Evolutionary conservation across 2,113 vertebrate species (phyloP), one percentile per base, ranked within the genome.

Genomic region (Clarias batrachus): DNA sequence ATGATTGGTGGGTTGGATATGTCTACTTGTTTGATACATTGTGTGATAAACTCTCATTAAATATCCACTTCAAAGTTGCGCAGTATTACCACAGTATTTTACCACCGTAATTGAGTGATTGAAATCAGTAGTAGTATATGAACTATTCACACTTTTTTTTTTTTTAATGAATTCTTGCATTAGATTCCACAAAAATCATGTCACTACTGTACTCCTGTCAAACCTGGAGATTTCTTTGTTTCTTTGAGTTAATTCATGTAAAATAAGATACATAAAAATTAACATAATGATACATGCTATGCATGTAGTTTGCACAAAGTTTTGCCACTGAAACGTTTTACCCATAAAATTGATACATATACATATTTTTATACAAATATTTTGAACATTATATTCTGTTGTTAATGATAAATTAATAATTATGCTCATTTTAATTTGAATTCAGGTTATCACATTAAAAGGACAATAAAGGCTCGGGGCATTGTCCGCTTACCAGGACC

Each of bases 1-100:
- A 33, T 94, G 82, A 91, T 88, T 41, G 91, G 94, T 95, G 82
- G 0, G 90, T 82, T 27, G 54, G 78, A 6, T 87, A 88, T 79
- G 17, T 73, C 14, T 79, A 62, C 8, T 66, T 73, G 25, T 80
- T 16, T 54, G 4, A 70, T 59, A 33, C 30, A 33, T 33, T 33
- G 30, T 33, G 30, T 33, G 30, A 33, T 2, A 33, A 33, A 56
- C 13, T 16, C 52, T n/a, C 54, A 52, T 11, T 6, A 10, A 73
- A 70, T 16, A 70, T 70, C 66, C 66, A 30, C 7, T 17, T 33
- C 37, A 41, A 70, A 70, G 17, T 41, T 21, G 62, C 27, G n/a
- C 9, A 52, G 48, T 12, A 9, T 48, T 74, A 48, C 4, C 21
- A 41, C 27, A n/a, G n/a, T 52, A 11, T 6, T 13, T 76, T 76